phyloP scores from a whole-genome alignment of 2,797 vertebrate genomes.

The Pipistrellus nathusii region DNA sequence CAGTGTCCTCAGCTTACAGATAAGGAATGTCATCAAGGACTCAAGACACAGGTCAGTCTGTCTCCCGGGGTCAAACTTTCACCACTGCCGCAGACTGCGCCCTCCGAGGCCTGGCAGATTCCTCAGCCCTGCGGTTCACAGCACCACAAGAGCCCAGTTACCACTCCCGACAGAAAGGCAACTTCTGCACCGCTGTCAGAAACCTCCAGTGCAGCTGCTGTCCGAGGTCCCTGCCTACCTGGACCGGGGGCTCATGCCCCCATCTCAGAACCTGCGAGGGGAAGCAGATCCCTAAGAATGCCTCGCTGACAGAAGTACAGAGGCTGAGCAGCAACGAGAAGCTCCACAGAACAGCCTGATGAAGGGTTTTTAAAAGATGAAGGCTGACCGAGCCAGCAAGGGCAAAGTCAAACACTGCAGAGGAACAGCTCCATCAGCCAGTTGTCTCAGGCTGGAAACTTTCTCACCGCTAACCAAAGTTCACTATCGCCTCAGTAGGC shows the following conservation, averaged over 20 bases:
- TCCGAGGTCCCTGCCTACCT: accelerated
- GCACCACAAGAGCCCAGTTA: neutral
- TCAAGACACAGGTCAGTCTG: neutral
- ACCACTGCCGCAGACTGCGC: neutral
- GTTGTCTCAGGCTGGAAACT: neutral
- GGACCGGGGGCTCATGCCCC: neutral
- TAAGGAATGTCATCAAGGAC: neutral
- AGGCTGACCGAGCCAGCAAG: neutral
- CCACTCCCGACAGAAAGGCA: neutral
- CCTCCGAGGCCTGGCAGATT: neutral
- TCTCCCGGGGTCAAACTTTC: neutral
- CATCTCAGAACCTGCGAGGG: neutral
- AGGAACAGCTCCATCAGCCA: neutral
- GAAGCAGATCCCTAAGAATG: neutral
- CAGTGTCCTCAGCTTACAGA: neutral
- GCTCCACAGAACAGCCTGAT: neutral
- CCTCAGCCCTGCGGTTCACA: neutral
- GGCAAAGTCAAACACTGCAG: constrained; percentile 62
- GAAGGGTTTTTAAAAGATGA: constrained; percentile 1
- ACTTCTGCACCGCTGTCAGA: neutral
- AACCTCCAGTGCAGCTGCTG: neutral
- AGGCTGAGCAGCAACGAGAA: neutral
- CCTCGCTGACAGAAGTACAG: neutral
- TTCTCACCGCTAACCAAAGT: constrained; percentile 64
- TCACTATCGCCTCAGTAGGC: neutral